Conservation (phyloP, 2,888 invertebrate genomes). For the Operophtera brumata region DNA sequence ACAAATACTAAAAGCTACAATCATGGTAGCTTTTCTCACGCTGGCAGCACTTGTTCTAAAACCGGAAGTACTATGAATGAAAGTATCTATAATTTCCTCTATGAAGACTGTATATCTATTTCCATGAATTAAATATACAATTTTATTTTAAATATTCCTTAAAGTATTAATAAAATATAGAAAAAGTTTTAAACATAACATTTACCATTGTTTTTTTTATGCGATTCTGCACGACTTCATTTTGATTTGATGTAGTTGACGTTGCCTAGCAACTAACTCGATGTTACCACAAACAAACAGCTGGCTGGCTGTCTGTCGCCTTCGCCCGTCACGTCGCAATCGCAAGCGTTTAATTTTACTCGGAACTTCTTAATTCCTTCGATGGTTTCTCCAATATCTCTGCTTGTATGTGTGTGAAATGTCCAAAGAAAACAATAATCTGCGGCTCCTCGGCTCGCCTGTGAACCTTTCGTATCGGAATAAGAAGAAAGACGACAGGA, state of each 20-base stretch:
- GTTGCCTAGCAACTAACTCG: slow-evolving; percentile 52
- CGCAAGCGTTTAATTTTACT: too few species aligned
- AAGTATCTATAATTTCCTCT: background rate
- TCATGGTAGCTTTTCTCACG: slow-evolving; percentile 11
- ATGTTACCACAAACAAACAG: slow-evolving; percentile 39
- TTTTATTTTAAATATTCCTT: too few species aligned
- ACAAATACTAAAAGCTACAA: background rate
- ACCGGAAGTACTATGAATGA: background rate
- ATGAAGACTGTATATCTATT: too few species aligned
- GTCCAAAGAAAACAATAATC: slow-evolving; percentile 72
- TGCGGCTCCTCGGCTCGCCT: slow-evolving; percentile 71
- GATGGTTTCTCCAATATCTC: slow-evolving; percentile 12
- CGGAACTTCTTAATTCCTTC: background rate
- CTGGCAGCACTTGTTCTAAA: slow-evolving; percentile 1
- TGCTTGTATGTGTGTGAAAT: slow-evolving; percentile 58
- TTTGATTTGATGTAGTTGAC: background rate
- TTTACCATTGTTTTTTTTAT: too few species aligned
- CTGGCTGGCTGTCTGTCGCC: background rate
- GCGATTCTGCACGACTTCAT: background rate
- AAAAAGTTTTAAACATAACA: too few species aligned
- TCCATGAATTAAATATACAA: too few species aligned
- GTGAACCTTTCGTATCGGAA: slow-evolving; percentile 68
- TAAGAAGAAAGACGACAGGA: slow-evolving; percentile 70
- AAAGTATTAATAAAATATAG: too few species aligned
- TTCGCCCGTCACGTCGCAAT: too few species aligned